These are phyloP conservation scores for Leucophenga varia DNA, from an alignment of 1,140 invertebrate species.

Conservation along the genomic window DNA sequence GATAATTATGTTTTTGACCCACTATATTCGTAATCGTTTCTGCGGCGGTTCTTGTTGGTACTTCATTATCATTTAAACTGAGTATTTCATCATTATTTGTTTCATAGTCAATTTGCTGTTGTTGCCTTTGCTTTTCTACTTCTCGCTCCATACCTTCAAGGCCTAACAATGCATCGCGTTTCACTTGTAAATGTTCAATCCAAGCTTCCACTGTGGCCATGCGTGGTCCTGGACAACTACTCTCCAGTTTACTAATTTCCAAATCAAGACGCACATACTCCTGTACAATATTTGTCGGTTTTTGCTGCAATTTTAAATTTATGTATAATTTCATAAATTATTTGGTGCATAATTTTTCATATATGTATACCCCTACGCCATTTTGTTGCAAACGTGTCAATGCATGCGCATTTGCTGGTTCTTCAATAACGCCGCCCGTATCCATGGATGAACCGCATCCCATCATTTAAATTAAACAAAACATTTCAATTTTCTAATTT, in stretches of 20 bases:
- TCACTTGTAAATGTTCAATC: conserved; percentile 46
- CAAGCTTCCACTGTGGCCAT: conserved; percentile 50
- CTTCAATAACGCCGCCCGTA: conserved; percentile 26
- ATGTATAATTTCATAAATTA: no score
- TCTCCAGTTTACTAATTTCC: conserved; percentile 48
- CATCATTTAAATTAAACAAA: conserved; percentile 27
- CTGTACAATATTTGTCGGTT: conserved; percentile 24
- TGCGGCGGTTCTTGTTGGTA: background rate
- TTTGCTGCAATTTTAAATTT: no score
- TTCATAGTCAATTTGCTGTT: no score
- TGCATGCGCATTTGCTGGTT: conserved; percentile 16
- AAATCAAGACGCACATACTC: conserved; percentile 47
- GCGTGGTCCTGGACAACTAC: conserved; percentile 43
- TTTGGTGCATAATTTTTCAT: no score
- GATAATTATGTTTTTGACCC: background rate
- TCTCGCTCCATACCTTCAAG: conserved; percentile 28
- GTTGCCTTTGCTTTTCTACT: background rate
- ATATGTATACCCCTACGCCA: conserved; percentile 10
- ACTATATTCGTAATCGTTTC: no score
- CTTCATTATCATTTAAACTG: background rate
- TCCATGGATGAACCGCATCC: conserved; percentile 53
- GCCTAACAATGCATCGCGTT: conserved; percentile 39
- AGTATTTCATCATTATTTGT: background rate
- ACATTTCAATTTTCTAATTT: conserved; percentile 4
- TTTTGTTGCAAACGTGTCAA: conserved; percentile 26